A percentile compares a stretch with the other conserved stretches of the same genome.
phyloP scores from a whole-genome alignment of 2,797 vertebrate genomes.

The Micropoecilia bifurca region DNA sequence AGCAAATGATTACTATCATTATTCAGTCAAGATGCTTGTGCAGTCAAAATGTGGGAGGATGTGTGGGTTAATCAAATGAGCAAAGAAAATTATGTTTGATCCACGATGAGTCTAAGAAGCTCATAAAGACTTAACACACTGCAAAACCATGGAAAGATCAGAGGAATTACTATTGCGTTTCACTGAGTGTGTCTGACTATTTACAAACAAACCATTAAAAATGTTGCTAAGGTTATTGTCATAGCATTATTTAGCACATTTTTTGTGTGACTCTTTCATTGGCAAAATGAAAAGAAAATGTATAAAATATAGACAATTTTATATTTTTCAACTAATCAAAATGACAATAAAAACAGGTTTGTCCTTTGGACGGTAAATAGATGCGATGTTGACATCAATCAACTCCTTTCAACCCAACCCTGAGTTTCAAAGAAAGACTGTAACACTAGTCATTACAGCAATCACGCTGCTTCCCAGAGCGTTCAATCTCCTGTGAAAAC shows the following conservation, averaged over 20 bases:
- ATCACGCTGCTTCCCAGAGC: background rate
- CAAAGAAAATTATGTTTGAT: slow-evolving; percentile 53
- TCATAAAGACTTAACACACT: slow-evolving; percentile 48
- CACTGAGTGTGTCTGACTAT: slow-evolving; percentile 9
- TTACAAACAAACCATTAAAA: slow-evolving; percentile 16
- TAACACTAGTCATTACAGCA: background rate
- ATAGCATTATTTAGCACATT: slow-evolving; percentile 5
- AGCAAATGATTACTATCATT: slow-evolving; percentile 72
- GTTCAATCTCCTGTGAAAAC: background rate
- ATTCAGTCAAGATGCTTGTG: slow-evolving; percentile 61
- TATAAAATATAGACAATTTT: background rate
- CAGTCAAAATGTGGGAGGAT: slow-evolving; percentile 63
- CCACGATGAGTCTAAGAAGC: slow-evolving; percentile 40
- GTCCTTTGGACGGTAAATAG: background rate
- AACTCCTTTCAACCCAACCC: background rate
- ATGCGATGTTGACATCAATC: background rate
- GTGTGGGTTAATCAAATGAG: slow-evolving; percentile 62
- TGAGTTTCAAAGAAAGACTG: background rate
- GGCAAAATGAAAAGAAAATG: background rate
- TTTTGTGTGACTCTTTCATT: background rate
- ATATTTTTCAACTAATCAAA: background rate
- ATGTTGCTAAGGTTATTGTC: background rate
- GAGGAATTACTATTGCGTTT: slow-evolving; percentile 21
- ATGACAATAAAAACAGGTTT: background rate
- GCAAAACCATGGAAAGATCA: slow-evolving; percentile 36